Percentiles rank a stretch among this genome's conserved stretches.
Evolutionary conservation across 2,113 vertebrate genomes (phyloP).

Genomic region (Cinclus cinclus): DNA sequence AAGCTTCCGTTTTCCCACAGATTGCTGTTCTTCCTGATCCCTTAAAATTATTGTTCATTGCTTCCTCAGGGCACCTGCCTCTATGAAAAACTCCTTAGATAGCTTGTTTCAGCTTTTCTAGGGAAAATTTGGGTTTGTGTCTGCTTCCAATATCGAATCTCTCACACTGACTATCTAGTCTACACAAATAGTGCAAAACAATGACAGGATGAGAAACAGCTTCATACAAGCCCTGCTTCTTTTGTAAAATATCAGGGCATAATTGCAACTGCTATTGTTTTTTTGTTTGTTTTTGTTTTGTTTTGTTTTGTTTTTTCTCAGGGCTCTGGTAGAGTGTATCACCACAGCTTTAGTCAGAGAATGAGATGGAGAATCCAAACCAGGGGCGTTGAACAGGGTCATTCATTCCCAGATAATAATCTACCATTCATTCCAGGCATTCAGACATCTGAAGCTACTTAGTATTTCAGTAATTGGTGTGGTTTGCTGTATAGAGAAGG

Average conservation of each 20-base stretch:
- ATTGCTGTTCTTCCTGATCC: neutral
- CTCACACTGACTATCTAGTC: neutral
- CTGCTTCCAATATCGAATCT: neutral
- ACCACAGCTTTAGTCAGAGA: neutral
- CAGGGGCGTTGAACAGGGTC: neutral
- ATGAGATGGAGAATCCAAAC: neutral
- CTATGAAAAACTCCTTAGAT: neutral
- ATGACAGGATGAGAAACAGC: neutral
- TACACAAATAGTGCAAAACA: neutral
- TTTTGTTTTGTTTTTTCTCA: neutral
- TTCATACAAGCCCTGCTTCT: neutral
- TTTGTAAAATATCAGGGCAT: neutral
- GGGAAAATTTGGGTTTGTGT: neutral
- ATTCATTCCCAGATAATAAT: constrained; percentile 28
- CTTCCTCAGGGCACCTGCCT: neutral
- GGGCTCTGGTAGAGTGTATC: neutral
- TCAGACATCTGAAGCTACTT: constrained; percentile 46
- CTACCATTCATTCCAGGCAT: neutral
- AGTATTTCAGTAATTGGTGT: neutral
- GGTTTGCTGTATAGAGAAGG: neutral
- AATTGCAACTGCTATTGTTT: neutral
- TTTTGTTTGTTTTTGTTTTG: no score
- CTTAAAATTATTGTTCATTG: neutral
- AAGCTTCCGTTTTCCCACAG: neutral
- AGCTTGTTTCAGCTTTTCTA: neutral